A percentile compares a stretch with the other conserved stretches of the same genome.
Conservation (phyloP, 2,113 vertebrate genomes). For the Xiphophorus hellerii region DNA sequence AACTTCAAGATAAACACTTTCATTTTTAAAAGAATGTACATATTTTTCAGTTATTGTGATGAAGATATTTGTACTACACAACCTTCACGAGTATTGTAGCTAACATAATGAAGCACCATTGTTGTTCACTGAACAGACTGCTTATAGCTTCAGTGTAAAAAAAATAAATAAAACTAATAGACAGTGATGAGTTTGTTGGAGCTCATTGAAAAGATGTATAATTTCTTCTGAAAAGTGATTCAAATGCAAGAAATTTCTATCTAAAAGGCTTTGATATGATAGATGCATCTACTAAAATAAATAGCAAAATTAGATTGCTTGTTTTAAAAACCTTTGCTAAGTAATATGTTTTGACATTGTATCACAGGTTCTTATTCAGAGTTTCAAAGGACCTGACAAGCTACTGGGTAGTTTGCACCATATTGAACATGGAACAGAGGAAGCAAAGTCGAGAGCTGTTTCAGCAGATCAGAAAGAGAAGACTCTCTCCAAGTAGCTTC, state of each 20-base stretch:
- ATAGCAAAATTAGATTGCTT: background rate
- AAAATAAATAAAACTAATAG: background rate
- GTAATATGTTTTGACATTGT: too few relatives aligned
- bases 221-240: background rate
- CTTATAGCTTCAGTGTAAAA: background rate
- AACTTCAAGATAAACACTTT: conserved; percentile 15
- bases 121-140: background rate
- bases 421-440: background rate
- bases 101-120: conserved; percentile 2
- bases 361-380: too few relatives aligned
- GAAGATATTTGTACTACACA: conserved; percentile 8
- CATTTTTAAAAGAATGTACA: conserved; percentile 14
- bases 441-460: background rate
- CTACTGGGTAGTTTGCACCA: too few relatives aligned
- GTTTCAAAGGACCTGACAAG: background rate
- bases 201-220: background rate
- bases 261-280: background rate
- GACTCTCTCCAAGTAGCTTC: background rate
- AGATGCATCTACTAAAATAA: background rate
- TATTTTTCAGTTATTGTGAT: conserved; percentile 4
- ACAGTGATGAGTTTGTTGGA: background rate
- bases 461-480: background rate
- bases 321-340: too few relatives aligned
- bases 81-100: conserved; percentile 21
- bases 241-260: background rate